A percentile compares a stretch with the other conserved stretches of the same genome.
Evolutionary conservation across 2,888 invertebrate species (phyloP).

Genomic region (Bruchidius siliquastri): DNA sequence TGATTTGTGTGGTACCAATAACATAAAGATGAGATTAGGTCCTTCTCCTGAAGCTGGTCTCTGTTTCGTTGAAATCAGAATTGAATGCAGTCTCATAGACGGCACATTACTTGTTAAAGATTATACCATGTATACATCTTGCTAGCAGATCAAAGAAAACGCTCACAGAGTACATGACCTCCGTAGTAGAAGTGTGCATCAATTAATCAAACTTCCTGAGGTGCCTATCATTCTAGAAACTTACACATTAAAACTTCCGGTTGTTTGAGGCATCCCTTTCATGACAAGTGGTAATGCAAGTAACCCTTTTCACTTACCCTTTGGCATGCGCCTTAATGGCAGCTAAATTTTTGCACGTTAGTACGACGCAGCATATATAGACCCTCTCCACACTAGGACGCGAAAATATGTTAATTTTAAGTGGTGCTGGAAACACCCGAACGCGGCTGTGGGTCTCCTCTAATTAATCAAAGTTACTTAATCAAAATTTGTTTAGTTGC

Average conservation of each 20-base stretch:
- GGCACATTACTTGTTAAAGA: no score
- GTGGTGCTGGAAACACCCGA: neutral
- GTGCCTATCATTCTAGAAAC: neutral
- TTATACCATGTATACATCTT: no score
- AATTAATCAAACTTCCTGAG: neutral
- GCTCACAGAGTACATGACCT: no score
- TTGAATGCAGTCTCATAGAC: no score
- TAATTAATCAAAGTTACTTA: slow-evolving; percentile 18
- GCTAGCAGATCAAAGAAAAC: no score
- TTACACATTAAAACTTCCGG: neutral
- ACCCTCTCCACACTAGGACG: neutral
- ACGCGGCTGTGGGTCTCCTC: slow-evolving; percentile 6
- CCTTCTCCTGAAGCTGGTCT: no score
- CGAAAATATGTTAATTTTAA: neutral
- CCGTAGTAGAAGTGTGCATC: neutral
- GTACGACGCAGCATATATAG: neutral
- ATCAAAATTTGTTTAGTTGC: slow-evolving; percentile 12
- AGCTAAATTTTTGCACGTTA: neutral
- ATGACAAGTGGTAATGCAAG: neutral
- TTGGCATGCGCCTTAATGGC: neutral
- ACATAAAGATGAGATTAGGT: no score
- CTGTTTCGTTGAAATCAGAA: no score
- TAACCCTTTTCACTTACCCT: neutral
- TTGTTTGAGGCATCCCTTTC: neutral
- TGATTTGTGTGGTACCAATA: no score